Evolutionary conservation across 2,113 vertebrate species (phyloP).

Genomic region (Pyrgilauda ruficollis): DNA sequence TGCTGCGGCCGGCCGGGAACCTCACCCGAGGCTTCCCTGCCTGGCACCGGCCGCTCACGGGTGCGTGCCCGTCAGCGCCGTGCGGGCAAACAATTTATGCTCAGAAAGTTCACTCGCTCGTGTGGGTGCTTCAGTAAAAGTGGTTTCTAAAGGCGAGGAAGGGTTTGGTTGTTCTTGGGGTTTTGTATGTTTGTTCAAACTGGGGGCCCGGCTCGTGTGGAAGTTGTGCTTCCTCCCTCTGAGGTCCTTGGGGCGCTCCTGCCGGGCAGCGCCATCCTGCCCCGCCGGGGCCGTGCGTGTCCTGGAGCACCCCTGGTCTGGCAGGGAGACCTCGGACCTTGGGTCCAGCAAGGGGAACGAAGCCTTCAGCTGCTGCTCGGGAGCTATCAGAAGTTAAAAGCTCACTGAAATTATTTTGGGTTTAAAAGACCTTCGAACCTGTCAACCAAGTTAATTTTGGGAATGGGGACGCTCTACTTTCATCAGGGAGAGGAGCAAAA

Average conservation of each 20-base stretch:
- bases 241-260: fast-evolving
- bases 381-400: too few relatives aligned
- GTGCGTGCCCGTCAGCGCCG: background rate
- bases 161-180: background rate
- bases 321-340: fast-evolving
- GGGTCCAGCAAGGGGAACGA: fast-evolving
- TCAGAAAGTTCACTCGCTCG: fast-evolving
- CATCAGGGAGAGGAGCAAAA: background rate
- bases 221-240: background rate
- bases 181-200: background rate
- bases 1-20: too few relatives aligned
- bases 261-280: fast-evolving
- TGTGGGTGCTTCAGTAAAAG: fast-evolving
- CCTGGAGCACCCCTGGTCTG: fast-evolving
- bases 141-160: fast-evolving
- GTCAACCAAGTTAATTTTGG: background rate
- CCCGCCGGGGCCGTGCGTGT: fast-evolving
- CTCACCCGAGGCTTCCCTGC: too few relatives aligned
- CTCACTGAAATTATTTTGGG: background rate
- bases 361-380: background rate
- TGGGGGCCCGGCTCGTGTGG: background rate
- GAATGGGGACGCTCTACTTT: fast-evolving
- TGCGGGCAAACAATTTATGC: fast-evolving
- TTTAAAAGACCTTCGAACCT: background rate
- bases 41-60: background rate